Percentiles rank a stretch among this genome's conserved stretches.
phyloP scores from a whole-genome alignment of 2,797 vertebrate genomes.

The Aeoliscus strigatus region DNA sequence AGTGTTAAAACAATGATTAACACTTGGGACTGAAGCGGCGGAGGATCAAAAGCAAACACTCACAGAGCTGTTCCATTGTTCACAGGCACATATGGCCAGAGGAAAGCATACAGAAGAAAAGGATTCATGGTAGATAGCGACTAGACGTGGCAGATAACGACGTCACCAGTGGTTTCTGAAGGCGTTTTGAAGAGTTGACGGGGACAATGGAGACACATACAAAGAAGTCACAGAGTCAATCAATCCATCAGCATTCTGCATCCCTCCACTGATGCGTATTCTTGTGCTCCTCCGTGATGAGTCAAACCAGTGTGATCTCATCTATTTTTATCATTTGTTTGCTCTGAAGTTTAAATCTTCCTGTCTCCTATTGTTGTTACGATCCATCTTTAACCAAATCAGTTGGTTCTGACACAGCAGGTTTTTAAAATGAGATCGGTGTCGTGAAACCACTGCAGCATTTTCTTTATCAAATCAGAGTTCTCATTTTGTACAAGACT shows the following conservation, averaged over 20 bases:
- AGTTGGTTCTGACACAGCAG: no score
- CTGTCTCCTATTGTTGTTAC: no score
- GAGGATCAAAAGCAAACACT: constrained; percentile 31
- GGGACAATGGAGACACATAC: constrained; percentile 6
- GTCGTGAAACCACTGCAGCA: no score
- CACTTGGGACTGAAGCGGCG: constrained; percentile 11
- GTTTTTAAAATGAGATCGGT: no score
- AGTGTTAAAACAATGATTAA: constrained; percentile 51
- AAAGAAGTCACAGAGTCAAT: not conserved
- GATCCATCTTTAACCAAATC: no score
- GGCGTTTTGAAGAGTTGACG: constrained; percentile 8
- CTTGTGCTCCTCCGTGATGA: not conserved
- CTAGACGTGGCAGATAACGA: constrained; percentile 11
- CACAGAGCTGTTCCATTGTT: constrained; percentile 37
- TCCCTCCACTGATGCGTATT: not conserved
- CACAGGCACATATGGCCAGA: constrained; percentile 28
- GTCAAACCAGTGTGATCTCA: constrained; percentile 3
- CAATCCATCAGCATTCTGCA: not conserved
- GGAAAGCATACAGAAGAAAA: constrained; percentile 17
- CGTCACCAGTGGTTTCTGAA: constrained; percentile 11
- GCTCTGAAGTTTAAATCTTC: no score
- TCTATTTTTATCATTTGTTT: constrained; percentile 25
- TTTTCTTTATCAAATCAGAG: no score
- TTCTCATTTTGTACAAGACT: no score
- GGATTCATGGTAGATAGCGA: constrained; percentile 27